These are phyloP conservation scores for Clivina fossor DNA, from an alignment of 2,888 invertebrate genomes.

Conservation along the genomic window DNA sequence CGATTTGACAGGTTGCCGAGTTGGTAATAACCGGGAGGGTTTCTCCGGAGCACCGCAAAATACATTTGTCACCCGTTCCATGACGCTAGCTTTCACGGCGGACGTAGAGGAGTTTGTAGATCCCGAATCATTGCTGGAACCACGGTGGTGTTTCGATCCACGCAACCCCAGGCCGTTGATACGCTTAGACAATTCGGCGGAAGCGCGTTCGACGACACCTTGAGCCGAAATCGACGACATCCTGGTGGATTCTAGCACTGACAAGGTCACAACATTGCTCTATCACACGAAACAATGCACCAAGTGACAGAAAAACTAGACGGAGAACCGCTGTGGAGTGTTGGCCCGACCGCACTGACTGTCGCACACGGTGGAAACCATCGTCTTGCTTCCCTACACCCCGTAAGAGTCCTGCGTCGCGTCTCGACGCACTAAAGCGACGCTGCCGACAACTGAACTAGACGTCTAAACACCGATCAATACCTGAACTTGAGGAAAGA, in stretches of 20 bases:
- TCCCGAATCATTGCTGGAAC: constrained; percentile 1
- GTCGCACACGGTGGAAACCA: background rate
- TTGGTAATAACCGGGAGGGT: constrained; percentile 49
- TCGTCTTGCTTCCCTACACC: background rate
- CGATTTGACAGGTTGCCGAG: constrained; percentile 4
- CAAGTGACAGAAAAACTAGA: too few species aligned
- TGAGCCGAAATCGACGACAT: constrained; percentile 86
- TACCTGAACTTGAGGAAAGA: too few species aligned
- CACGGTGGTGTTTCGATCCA: constrained; percentile 57
- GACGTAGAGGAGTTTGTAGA: constrained; percentile 36
- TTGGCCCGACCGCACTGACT: too few species aligned
- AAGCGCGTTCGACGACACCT: constrained; percentile 89
- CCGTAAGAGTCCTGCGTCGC: constrained; percentile 4
- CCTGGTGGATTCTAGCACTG: too few species aligned
- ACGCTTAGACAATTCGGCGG: constrained; percentile 85
- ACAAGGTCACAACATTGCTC: too few species aligned
- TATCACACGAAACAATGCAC: too few species aligned
- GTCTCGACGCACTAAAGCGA: background rate
- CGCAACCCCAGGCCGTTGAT: constrained; percentile 81
- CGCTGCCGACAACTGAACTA: constrained; percentile 1
- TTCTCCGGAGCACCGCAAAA: constrained; percentile 70
- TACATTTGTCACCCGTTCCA: constrained; percentile 85
- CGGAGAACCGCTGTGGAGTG: too few species aligned
- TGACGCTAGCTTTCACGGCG: constrained; percentile 65
- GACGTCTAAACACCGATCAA: too few species aligned